These are phyloP conservation scores for Parnassius smintheus DNA, from an alignment of 2,888 invertebrate genomes.

Conservation along the genomic window DNA sequence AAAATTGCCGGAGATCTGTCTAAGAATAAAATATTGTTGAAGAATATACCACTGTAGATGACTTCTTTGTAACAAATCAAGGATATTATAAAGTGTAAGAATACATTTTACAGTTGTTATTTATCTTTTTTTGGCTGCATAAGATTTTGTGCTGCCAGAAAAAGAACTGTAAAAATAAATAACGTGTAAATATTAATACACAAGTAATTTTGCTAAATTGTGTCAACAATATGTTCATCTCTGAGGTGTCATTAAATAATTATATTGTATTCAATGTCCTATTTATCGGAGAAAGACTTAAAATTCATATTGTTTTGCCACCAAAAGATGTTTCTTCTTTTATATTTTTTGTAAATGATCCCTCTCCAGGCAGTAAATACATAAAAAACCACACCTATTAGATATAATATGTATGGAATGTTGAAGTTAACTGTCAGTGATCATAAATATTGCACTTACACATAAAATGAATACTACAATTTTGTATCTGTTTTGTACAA, in stretches of 20 bases:
- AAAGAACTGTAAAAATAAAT: neutral
- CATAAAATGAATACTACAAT: slow-evolving; percentile 1
- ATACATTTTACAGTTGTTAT: no score
- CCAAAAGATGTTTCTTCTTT: slow-evolving; percentile 12
- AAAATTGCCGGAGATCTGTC: neutral
- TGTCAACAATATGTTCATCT: no score
- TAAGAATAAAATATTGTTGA: neutral
- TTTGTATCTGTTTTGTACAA: slow-evolving; percentile 7
- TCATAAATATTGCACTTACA: slow-evolving; percentile 15
- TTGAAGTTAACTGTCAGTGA: slow-evolving; percentile 38
- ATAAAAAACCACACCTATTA: slow-evolving; percentile 10
- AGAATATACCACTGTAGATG: slow-evolving; percentile 1
- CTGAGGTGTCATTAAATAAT: no score
- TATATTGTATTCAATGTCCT: no score
- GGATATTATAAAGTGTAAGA: neutral
- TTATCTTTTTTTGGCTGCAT: no score
- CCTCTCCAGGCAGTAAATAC: slow-evolving; percentile 5
- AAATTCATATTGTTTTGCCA: neutral
- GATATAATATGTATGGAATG: slow-evolving; percentile 29
- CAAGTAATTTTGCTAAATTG: no score
- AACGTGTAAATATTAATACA: no score
- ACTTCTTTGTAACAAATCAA: neutral
- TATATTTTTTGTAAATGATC: slow-evolving; percentile 3
- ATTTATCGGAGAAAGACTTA: no score
- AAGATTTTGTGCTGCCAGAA: neutral